These are phyloP conservation scores for Drosophila lacteicornis DNA, from an alignment of 1,140 invertebrate genomes.

Conservation along the genomic window DNA sequence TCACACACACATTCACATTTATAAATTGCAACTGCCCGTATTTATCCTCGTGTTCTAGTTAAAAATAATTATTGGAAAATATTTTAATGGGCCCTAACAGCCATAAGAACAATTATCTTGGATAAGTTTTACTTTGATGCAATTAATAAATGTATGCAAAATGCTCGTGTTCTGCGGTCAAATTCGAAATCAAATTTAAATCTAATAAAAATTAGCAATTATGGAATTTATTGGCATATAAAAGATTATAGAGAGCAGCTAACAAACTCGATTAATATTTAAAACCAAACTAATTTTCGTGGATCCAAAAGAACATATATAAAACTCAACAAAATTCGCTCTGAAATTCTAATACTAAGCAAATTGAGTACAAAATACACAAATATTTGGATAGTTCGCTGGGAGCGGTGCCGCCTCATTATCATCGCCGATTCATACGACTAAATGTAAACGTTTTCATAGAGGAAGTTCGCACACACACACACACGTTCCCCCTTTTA, in stretches of 20 bases:
- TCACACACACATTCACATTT: conserved; percentile 6
- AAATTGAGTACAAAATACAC: conserved; percentile 7
- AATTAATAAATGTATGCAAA: conserved; percentile 2
- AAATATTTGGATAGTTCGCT: conserved; percentile 18
- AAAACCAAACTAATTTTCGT: not conserved
- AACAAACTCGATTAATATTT: not conserved
- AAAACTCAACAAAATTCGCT: not conserved
- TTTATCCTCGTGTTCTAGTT: conserved; percentile 15
- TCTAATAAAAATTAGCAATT: not conserved
- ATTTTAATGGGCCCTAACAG: conserved; percentile 6
- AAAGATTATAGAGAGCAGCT: not conserved
- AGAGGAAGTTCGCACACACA: conserved; percentile 27
- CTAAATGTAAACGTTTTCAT: conserved; percentile 48
- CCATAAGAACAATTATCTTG: not conserved
- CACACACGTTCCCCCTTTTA: conserved; percentile 31
- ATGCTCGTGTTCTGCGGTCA: not conserved
- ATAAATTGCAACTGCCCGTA: too few relatives aligned
- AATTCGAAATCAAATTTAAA: not conserved
- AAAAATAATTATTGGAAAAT: conserved; percentile 17
- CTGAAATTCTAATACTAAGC: not conserved
- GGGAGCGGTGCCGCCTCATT: conserved; percentile 26
- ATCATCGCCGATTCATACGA: conserved; percentile 21
- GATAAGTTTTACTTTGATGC: conserved; percentile 5
- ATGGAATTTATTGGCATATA: not conserved
- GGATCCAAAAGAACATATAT: too few relatives aligned